Percentiles rank a stretch among this genome's conserved stretches.
Conservation (phyloP, 1,140 invertebrate genomes). For the Monomorium pharaonis region DNA sequence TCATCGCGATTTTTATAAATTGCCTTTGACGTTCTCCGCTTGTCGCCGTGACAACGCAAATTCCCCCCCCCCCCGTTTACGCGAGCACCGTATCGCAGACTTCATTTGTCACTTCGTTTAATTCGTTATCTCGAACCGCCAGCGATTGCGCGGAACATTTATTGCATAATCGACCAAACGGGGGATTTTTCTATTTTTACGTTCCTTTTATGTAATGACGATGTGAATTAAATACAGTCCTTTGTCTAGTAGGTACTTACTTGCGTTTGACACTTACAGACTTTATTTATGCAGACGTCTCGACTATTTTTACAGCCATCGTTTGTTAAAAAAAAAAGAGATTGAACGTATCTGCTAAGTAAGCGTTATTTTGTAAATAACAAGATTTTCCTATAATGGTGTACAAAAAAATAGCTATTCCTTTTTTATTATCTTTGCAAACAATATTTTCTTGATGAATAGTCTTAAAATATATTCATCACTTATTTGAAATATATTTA, state of each 20-base stretch:
- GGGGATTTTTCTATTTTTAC: neutral
- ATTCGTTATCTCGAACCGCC: conserved; percentile 44
- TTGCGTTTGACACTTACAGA: neutral
- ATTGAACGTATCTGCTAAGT: neutral
- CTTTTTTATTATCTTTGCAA: neutral
- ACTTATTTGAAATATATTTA: no score
- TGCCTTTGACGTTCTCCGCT: conserved; percentile 20
- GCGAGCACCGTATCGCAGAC: neutral
- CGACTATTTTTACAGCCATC: neutral
- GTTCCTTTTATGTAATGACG: neutral
- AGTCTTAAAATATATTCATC: no score
- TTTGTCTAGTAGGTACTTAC: neutral
- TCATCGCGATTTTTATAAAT: conserved; percentile 44
- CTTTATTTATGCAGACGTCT: neutral
- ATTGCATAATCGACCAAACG: conserved; percentile 31
- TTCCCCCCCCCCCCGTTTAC: neutral
- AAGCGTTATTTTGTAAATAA: neutral
- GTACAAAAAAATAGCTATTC: neutral
- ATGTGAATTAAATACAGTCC: neutral
- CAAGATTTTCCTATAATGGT: neutral
- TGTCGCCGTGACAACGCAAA: conserved; percentile 39
- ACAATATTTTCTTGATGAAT: no score
- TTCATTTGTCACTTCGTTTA: conserved; percentile 37
- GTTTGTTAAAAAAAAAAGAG: neutral
- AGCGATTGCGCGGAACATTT: neutral